phyloP scores from a whole-genome alignment of 1,140 invertebrate species.

The Solenopsis fugax region DNA sequence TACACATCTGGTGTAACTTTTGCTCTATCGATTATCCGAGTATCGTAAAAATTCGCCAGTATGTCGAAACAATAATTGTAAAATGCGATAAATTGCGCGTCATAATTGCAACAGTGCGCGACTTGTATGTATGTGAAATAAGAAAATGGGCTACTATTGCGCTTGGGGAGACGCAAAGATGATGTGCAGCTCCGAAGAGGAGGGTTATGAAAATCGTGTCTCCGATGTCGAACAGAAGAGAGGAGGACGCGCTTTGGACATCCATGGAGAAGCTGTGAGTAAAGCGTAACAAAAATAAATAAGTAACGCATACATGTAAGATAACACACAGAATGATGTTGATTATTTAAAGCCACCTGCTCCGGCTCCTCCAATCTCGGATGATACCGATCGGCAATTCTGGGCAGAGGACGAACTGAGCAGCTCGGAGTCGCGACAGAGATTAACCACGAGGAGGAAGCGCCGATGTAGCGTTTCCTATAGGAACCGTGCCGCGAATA shows the following conservation, averaged over 20 bases:
- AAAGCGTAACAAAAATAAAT: constrained; percentile 24
- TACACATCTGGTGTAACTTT: constrained; percentile 29
- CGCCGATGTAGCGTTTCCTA: constrained; percentile 76
- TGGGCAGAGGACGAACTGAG: constrained; percentile 81
- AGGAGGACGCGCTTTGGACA: constrained; percentile 29
- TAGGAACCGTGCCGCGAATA: constrained; percentile 73
- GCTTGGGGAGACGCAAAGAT: constrained; percentile 73
- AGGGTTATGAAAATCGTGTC: constrained; percentile 72
- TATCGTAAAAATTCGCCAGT: constrained; percentile 59
- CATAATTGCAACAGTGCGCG: not conserved
- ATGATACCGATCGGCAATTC: constrained; percentile 78
- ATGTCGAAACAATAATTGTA: not conserved
- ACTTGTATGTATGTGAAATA: constrained; percentile 22
- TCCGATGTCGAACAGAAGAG: constrained; percentile 58
- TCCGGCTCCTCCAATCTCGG: constrained; percentile 58
- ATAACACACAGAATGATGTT: not conserved
- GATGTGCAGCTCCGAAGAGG: constrained; percentile 74
- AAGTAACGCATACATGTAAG: not conserved
- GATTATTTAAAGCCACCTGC: constrained; percentile 60
- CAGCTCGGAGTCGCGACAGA: constrained; percentile 73
- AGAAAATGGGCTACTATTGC: constrained; percentile 70
- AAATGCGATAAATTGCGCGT: constrained; percentile 4
- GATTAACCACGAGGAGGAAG: constrained; percentile 68
- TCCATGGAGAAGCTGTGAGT: constrained; percentile 71
- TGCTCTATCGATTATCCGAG: not conserved